Percentiles rank a stretch among this genome's conserved stretches.
phyloP scores from a whole-genome alignment of 2,888 invertebrate genomes.

The Chalcis sispes region DNA sequence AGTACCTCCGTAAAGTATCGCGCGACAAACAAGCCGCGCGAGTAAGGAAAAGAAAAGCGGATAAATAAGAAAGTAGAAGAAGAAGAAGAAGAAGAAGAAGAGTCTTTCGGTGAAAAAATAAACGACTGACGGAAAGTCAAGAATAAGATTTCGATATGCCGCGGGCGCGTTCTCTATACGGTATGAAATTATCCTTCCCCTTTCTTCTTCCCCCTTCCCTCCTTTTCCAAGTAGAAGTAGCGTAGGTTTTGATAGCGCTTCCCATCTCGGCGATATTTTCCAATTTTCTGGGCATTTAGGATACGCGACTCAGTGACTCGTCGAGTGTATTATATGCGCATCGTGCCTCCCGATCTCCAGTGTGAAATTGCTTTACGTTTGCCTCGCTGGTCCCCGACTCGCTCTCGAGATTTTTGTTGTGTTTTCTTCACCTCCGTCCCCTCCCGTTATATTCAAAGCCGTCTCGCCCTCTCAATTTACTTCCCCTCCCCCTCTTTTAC shows the following conservation, averaged over 20 bases:
- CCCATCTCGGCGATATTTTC: conserved; percentile 53
- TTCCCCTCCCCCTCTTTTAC: conserved; percentile 13
- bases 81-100: background rate
- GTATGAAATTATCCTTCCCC: conserved; percentile 42
- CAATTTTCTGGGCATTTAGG: conserved; percentile 58
- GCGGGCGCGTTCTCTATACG: conserved; percentile 32
- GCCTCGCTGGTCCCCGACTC: conserved; percentile 45
- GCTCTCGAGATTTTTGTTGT: conserved; percentile 59
- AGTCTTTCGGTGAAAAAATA: background rate
- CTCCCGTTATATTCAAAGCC: conserved; percentile 22
- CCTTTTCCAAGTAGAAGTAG: background rate
- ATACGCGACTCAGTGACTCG: conserved; percentile 55
- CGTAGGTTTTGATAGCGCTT: conserved; percentile 28
- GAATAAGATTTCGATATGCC: conserved; percentile 51
- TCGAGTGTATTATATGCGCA: conserved; percentile 51
- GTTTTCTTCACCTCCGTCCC: conserved; percentile 22
- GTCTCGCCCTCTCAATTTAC: background rate
- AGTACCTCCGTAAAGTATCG: background rate
- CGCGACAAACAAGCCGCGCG: background rate
- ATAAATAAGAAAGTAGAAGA: background rate
- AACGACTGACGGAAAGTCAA: background rate
- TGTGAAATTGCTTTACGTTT: conserved; percentile 63
- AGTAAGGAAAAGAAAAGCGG: conserved; percentile 7
- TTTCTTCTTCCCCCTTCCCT: no score
- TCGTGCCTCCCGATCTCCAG: conserved; percentile 59